Conservation (phyloP, 2,113 vertebrate species). For the Ailuropoda melanoleuca region DNA sequence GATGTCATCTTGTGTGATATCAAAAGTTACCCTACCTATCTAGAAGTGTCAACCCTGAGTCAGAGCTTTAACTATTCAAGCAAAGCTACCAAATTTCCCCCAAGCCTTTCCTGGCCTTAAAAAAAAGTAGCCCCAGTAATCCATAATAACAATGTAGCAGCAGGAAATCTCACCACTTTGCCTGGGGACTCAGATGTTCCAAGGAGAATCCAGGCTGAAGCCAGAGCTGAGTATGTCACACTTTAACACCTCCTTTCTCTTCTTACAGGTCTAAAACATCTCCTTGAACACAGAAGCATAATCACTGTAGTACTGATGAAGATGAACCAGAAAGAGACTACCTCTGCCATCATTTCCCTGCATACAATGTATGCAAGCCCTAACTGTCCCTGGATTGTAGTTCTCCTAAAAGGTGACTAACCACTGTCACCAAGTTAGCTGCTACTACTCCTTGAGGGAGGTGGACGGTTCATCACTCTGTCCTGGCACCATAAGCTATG, state of each 20-base stretch:
- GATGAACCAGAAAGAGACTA: neutral
- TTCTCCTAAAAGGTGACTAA: conserved; percentile 49
- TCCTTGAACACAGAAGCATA: neutral
- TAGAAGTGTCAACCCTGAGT: neutral
- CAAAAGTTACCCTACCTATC: neutral
- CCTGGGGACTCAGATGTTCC: neutral
- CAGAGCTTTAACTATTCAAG: neutral
- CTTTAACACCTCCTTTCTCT: neutral
- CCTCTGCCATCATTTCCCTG: neutral
- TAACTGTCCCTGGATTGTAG: neutral
- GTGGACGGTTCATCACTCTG: neutral
- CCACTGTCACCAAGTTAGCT: neutral
- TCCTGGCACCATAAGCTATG: neutral
- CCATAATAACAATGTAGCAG: neutral
- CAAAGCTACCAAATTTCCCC: neutral
- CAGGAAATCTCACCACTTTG: neutral
- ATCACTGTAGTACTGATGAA: neutral
- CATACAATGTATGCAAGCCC: neutral
- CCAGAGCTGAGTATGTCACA: neutral
- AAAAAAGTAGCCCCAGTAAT: neutral
- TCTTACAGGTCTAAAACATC: conserved; percentile 55
- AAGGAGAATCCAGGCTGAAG: conserved; percentile 26
- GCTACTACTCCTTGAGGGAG: neutral
- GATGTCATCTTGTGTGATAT: neutral
- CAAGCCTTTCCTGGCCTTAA: neutral